A percentile compares a stretch with the other conserved stretches of the same genome.
phyloP scores from a whole-genome alignment of 2,113 vertebrate genomes.

The Xyliphius kryptos region DNA sequence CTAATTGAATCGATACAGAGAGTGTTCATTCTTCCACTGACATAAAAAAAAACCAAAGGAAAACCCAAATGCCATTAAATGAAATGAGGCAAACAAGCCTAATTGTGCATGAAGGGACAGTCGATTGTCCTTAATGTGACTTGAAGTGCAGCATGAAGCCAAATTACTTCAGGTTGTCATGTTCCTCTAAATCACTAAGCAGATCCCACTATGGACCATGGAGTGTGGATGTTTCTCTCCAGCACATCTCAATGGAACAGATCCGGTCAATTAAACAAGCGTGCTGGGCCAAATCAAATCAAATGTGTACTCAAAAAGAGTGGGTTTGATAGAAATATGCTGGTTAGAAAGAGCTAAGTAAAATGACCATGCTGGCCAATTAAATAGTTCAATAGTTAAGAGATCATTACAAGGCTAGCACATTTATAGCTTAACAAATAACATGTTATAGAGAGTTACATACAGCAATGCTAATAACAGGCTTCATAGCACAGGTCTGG shows the following conservation, averaged over 20 bases:
- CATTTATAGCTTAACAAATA: too few relatives aligned
- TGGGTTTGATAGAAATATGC: too few relatives aligned
- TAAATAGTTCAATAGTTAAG: too few relatives aligned
- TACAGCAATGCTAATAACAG: too few relatives aligned
- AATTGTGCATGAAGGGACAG: slow-evolving; percentile 33
- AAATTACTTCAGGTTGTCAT: slow-evolving; percentile 25
- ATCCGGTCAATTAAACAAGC: slow-evolving; percentile 12
- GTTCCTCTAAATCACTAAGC: slow-evolving; percentile 22
- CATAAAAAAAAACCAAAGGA: slow-evolving; percentile 27
- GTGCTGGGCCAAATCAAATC: too few relatives aligned
- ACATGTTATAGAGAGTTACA: too few relatives aligned
- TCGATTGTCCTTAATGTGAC: slow-evolving; percentile 24
- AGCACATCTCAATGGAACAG: neutral
- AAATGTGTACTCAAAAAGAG: too few relatives aligned
- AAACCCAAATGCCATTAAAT: slow-evolving; percentile 28
- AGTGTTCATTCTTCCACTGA: slow-evolving; percentile 24
- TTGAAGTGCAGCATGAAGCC: neutral
- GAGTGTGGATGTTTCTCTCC: slow-evolving; percentile 7
- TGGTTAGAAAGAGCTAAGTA: too few relatives aligned
- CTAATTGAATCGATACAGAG: slow-evolving; percentile 22
- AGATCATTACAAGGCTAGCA: too few relatives aligned
- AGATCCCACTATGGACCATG: slow-evolving; percentile 8
- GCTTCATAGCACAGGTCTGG: too few relatives aligned
- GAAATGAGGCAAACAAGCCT: slow-evolving; percentile 30
- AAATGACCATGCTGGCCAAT: too few relatives aligned